Conservation (phyloP, 1,140 invertebrate species). For the Drosophila rhopaloa region DNA sequence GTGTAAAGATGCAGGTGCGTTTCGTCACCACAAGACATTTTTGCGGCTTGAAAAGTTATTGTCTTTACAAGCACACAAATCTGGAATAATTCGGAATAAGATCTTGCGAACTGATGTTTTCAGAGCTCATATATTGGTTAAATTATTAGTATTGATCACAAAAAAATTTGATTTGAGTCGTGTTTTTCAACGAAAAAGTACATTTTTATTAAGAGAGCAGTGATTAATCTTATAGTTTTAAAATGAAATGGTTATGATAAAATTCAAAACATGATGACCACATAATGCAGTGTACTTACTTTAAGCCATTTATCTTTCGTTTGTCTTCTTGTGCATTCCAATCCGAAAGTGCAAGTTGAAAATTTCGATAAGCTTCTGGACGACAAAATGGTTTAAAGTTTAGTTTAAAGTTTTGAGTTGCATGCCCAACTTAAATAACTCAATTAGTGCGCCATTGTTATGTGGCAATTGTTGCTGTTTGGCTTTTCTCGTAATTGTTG, state of each 20-base stretch:
- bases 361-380: constrained; percentile 32
- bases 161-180: no score
- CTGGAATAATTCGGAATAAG: no score
- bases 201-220: no score
- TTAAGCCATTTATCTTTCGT: constrained; percentile 10
- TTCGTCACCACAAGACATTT: neutral
- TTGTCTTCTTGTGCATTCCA: neutral
- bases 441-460: constrained; percentile 66
- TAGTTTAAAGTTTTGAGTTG: constrained; percentile 22
- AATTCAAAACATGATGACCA: neutral
- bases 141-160: no score
- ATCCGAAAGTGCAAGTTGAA: constrained; percentile 25
- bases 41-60: no score
- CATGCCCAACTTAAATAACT: constrained; percentile 63
- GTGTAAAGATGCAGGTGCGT: constrained; percentile 4
- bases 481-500: constrained; percentile 30
- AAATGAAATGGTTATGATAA: neutral
- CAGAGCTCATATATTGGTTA: no score
- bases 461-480: constrained; percentile 3
- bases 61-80: no score
- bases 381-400: constrained; percentile 8
- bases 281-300: neutral
- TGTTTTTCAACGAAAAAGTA: no score
- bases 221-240: no score
- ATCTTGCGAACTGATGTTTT: no score